Base-by-base conservation (phyloP, 2,113 vertebrate species). In the Saguinus midas region DNA sequence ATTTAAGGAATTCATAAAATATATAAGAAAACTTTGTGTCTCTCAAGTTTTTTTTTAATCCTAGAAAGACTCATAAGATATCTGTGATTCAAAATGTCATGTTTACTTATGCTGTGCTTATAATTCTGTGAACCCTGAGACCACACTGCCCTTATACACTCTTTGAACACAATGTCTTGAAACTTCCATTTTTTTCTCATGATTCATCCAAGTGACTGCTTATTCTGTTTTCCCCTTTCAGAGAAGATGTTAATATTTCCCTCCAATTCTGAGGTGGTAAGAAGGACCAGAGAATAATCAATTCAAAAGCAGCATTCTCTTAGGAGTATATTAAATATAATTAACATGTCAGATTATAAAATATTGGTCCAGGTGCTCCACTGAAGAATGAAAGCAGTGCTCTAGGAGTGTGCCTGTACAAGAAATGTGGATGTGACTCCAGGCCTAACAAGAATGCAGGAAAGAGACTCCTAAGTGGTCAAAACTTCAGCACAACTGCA, bases 1-100 rank as follows among this genome's bases (percentile, higher is more conserved):
- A 95, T 81, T 70, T 87, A 89, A 97, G 81, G 48, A 91, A 80
- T 96, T 87, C 8, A 86, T 57, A 83, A 96, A 96, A 79, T 91
- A 83, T 40, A 81, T 66, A 80, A 96, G 97, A 94, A 93, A 72
- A 7, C 35, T 98, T 88, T 61, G 45, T 50, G 72, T 95, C 64
- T 5, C 11, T 40, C 25, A 82, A 58, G 5, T 78, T 32, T 92
- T n/a, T 78, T 89, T 95, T 64, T 7, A 35, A 35, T 68, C 35
- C 66, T 68, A 35, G 29, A 66, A 66, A n/a, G 32, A 68, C 66
- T n/a, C 72, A 43, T 27, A 66, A 45, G 95, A 55, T 25, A 76
- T 80, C 23, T 37, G 7, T 23, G 3, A 84, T n/a, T 3, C 21
- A 84, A 35, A 86, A 27, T 57, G 13, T 23, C 5, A 2, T 55